Base-by-base conservation (phyloP, 2,888 invertebrate genomes). In the Gandaritis pyraliata region DNA sequence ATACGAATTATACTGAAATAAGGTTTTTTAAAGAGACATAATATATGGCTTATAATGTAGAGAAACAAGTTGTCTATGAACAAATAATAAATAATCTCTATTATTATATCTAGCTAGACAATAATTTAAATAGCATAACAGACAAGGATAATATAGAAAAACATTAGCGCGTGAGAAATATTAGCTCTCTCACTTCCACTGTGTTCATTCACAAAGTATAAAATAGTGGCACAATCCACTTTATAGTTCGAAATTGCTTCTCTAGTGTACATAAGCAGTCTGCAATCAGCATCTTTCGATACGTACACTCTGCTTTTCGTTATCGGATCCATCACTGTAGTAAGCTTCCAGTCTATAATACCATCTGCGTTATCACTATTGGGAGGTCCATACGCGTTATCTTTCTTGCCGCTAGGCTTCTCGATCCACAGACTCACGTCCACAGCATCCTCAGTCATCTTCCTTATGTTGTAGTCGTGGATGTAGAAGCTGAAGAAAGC, bases 371-470 rank as follows among this genome's bases (percentile, higher is more conserved):
- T 73, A 0, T 57, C 55, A 3, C 39, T 75, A 0, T 77, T 76
- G 0, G 78, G 74, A 2, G 75, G 71, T 39, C 76, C 80, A 1
- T 79, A 73, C 2, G 76, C 58, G 0, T 72, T 65, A 16, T 78
- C 80, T 13, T 81, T 82, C 6, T 68, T 69, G 2, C 70, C 72
- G 12, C 77, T 72, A 6, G 86, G 80, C 16, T 84, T 82, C 64
- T 91, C 90, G 29, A 73, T 82, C 90, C 89, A 90, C 1, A 86
- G 72, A 53, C 84, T 87, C 0, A 90, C 86, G 53, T 88, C 83
- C 0, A 87, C 87, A n/a, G 75, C 80, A 39, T 92, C 91, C 55
- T 90, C 86, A 0, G 72, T 72, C 81, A 89, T 88, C 73, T 89
- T 90, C 61, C 72, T 82, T 8, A 80, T 74, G 69, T 92, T 92